Evolutionary conservation across 2,113 vertebrate genomes (phyloP), one percentile per base, ranked within the genome.

Genomic region (Cyanoliseus patagonus): DNA sequence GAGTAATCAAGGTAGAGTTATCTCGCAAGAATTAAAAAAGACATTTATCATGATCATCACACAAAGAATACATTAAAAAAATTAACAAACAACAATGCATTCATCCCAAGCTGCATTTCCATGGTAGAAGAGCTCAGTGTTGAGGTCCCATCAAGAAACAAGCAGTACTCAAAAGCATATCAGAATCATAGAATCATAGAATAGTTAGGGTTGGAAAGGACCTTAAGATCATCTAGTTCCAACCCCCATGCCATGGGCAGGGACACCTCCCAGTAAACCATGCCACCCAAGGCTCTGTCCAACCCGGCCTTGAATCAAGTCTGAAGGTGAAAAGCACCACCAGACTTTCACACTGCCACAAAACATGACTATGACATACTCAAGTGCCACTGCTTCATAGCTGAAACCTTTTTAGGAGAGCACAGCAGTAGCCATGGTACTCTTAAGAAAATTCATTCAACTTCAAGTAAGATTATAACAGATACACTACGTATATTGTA

Each of bases 1-100:
- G 23, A 94, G 62, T 91, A 97, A 95, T 5, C 91, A 95, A 81
- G 30, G 57, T 66, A 97, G 63, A 97, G 72, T 92, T 95, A 92
- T 23, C 24, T 51, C 5, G 1, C 62, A 62, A 86, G 35, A 81
- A 75, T 47, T 51, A 68, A 30, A 77, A 44, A 25, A 72, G 28
- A 24, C 31, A 68, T 77, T 86, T 79, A 52, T 59, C 51, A 49
- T 25, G 33, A 46, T 61, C 20, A 53, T 47, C 28, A 17, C 42
- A 69, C 35, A 86, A 75, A 51, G n/a, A 75, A 33, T 19, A 66
- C 28, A 42, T 11, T 10, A 14, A 63, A 75, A 11, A 69, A 37
- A 25, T 23, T n/a, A 59, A 7, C 16, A 23, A 33, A 31, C 22
- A 88, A 15, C 17, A 61, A 76, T 2, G 10, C n/a, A 61, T 47